These are phyloP conservation scores for Xiphorhynchus elegans DNA, from an alignment of 2,113 vertebrate genomes.

Conservation along the genomic window DNA sequence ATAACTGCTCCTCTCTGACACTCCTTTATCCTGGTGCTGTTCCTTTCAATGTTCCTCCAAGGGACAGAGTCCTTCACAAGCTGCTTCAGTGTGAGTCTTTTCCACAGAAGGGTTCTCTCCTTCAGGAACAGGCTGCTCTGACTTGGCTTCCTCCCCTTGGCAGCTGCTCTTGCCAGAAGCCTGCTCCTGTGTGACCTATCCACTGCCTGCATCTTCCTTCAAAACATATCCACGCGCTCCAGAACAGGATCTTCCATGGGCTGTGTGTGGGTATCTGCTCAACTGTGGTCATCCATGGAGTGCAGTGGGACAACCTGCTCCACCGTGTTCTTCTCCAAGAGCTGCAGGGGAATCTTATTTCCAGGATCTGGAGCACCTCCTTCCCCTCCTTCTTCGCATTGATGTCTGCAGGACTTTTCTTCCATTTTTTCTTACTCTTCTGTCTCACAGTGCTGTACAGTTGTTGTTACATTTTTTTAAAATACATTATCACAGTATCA, in stretches of 20 bases:
- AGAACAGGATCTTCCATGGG: neutral
- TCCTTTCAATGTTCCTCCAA: neutral
- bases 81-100: neutral
- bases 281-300: too few species aligned
- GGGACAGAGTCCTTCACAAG: neutral
- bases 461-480: neutral
- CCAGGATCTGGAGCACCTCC: neutral
- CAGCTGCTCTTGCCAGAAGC: neutral
- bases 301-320: neutral
- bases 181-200: neutral
- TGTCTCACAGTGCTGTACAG: neutral
- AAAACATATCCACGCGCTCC: neutral
- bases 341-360: neutral
- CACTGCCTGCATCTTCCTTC: neutral
- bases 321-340: neutral
- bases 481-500: neutral
- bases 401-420: neutral
- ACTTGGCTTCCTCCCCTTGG: rapidly evolving
- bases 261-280: neutral
- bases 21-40: neutral
- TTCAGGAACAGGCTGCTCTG: neutral
- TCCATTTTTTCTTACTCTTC: neutral
- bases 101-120: neutral
- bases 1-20: neutral
- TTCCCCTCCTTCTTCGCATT: neutral